phyloP scores from a whole-genome alignment of 2,113 vertebrate species.

The Ascaphus truei region DNA sequence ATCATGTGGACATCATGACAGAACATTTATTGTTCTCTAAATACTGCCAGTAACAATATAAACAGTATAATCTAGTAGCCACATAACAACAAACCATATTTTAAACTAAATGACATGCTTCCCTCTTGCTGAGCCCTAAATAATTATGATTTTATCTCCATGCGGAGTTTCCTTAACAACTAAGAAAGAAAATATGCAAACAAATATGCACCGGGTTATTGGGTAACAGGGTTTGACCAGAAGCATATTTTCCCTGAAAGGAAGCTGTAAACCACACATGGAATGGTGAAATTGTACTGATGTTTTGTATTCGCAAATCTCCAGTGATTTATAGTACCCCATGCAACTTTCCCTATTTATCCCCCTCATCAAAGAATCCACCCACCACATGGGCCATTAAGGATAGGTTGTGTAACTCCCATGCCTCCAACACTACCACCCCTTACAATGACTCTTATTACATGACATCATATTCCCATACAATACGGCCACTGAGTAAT shows the following conservation, averaged over 20 bases:
- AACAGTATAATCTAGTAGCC: not conserved
- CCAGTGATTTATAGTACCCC: not conserved
- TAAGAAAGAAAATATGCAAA: not conserved
- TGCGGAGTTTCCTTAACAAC: not conserved
- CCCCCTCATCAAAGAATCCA: conserved; percentile 34
- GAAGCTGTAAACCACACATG: not conserved
- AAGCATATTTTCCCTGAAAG: not conserved
- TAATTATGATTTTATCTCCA: not conserved
- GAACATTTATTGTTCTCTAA: not conserved
- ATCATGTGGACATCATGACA: not conserved
- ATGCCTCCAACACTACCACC: conserved; percentile 41
- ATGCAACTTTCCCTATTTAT: conserved; percentile 24
- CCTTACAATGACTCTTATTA: conserved; percentile 56
- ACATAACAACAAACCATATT: not conserved
- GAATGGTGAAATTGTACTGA: not conserved
- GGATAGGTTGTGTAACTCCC: conserved; percentile 49
- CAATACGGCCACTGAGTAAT: conserved; percentile 65
- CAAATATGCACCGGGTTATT: not conserved
- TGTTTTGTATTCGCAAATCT: not conserved
- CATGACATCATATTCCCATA: conserved; percentile 55
- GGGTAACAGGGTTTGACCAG: not conserved
- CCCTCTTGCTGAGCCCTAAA: not conserved
- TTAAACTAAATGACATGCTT: not conserved
- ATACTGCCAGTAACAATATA: not conserved
- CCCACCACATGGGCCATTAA: conserved; percentile 32